Conservation (phyloP, 2,113 vertebrate genomes). For the Trogon surrucura region DNA sequence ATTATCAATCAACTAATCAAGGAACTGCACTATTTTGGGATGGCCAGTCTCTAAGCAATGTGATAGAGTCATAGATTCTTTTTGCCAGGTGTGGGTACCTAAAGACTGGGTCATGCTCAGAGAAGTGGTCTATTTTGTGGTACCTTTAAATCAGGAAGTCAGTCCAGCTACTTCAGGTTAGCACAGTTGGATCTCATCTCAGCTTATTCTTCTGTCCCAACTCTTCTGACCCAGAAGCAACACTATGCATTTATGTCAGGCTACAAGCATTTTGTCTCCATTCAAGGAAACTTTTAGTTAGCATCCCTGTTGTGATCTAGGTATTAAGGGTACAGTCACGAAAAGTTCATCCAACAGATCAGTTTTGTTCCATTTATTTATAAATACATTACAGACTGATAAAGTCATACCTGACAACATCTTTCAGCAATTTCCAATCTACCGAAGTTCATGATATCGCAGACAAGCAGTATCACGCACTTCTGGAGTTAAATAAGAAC, state of each 20-base stretch:
- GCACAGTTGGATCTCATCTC: neutral
- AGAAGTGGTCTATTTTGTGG: neutral
- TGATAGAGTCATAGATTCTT: neutral
- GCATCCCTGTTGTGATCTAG: neutral
- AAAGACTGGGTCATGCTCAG: neutral
- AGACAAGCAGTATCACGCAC: neutral
- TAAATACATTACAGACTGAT: neutral
- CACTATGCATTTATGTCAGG: neutral
- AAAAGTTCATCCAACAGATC: neutral
- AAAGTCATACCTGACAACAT: neutral
- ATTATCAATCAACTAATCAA: neutral
- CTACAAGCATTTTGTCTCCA: neutral
- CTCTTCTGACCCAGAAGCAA: neutral
- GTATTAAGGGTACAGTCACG: neutral
- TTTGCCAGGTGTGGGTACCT: neutral
- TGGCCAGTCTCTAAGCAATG: neutral
- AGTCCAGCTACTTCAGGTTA: neutral
- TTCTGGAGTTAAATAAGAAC: neutral
- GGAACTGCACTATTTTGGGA: neutral
- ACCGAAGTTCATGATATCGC: neutral
- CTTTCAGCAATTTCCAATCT: neutral
- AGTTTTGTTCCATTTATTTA: neutral
- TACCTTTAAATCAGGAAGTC: neutral
- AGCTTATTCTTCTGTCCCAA: neutral
- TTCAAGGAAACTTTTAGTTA: neutral